Base-by-base conservation (phyloP, 2,797 vertebrate genomes). In the Thripadectes ignobilis region DNA sequence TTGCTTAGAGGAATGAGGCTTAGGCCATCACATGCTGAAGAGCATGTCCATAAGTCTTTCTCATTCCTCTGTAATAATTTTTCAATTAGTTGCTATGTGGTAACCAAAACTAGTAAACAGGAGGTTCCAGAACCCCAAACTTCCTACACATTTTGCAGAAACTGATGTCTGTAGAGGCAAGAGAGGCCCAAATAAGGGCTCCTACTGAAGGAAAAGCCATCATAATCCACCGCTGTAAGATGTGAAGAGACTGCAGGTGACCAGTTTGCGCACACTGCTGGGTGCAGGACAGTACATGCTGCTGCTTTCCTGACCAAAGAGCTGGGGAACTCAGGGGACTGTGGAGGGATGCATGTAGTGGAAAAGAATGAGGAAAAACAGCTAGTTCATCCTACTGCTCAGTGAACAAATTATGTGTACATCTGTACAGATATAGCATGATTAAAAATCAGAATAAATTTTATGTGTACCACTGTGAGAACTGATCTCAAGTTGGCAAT, bases 291-390 rank as follows among this genome's bases (percentile, higher is more conserved):
- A 52, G 2, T 7, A 36, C 6, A 2, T 10, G 5, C 27, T 76
- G 27, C 48, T 81, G 34, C 24, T 77, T 68, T 85, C 52, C 38
- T 65, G 34, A 36, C 45, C 67, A 46, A 69, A 81, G 23, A n/a
- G 4, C 27, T 2, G 6, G 8, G 19, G n/a, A 4, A 73, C 12
- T 43, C 46, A 51, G 39, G 19, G 21, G 7, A 9, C 8, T 23
- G 4, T n/a, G 27, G n/a, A 81, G 3, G 15, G 8, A 54, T 0
- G 0, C 0, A 1, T 61, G 19, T 54, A 59, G 15, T 67, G 19
- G 14, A 46, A 84, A n/a, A 11, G 18, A 17, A 26, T 1, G 14
- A 21, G 7, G 3, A 26, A 72, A 55, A 23, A 21, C 49, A 51
- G 7, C 6, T 22, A 21, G 23, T 19, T 85, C 7, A 32, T 39